Evolutionary conservation across 2,888 invertebrate species (phyloP).

Genomic region (Zhengitettix transpicula): DNA sequence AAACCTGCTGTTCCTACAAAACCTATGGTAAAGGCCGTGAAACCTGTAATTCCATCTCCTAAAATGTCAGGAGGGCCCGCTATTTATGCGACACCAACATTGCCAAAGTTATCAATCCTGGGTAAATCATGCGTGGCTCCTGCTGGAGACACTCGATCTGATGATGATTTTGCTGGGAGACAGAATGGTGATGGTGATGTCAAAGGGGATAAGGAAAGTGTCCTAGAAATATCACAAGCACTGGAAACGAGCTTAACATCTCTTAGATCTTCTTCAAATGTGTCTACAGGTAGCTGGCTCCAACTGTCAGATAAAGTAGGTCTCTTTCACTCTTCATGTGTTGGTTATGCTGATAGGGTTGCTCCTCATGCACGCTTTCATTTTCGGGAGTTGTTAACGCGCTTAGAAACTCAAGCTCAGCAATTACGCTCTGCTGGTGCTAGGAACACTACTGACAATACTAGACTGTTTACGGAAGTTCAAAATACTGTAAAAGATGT

Average conservation of each 20-base stretch:
- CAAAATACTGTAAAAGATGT: constrained; percentile 55
- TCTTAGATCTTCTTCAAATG: constrained; percentile 29
- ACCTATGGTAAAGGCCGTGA: constrained; percentile 44
- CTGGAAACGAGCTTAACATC: constrained; percentile 47
- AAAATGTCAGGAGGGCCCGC: constrained; percentile 29
- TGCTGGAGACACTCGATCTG: not conserved
- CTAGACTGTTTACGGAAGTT: constrained; percentile 51
- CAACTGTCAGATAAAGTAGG: constrained; percentile 65
- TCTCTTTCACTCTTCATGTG: constrained; percentile 64
- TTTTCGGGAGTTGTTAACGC: constrained; percentile 55
- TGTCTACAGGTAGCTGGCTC: constrained; percentile 53
- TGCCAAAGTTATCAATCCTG: too few species aligned
- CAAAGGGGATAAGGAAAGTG: constrained; percentile 27
- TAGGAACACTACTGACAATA: constrained; percentile 49
- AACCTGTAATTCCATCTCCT: constrained; percentile 26
- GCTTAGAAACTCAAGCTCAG: constrained; percentile 51
- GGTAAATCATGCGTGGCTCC: not conserved
- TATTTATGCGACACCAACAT: constrained; percentile 62
- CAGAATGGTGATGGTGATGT: not conserved
- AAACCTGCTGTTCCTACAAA: constrained; percentile 56
- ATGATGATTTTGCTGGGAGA: not conserved
- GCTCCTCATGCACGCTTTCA: constrained; percentile 80
- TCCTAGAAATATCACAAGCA: constrained; percentile 46
- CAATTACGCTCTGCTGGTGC: constrained; percentile 50
- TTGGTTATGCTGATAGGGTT: constrained; percentile 65